phyloP scores from a whole-genome alignment of 2,888 invertebrate species.

The Thalpophila matura region DNA sequence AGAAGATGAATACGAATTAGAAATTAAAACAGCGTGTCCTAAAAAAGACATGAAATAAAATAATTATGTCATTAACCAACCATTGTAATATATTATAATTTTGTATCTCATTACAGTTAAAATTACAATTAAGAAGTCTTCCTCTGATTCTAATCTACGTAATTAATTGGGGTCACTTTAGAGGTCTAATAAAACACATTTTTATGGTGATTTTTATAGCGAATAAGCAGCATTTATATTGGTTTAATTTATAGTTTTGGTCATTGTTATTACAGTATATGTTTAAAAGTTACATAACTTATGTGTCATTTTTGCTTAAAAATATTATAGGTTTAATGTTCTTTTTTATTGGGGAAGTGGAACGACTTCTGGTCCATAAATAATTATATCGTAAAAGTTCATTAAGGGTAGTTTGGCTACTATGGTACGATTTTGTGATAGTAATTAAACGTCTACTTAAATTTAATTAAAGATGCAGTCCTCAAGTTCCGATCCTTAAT shows the following conservation, averaged over 20 bases:
- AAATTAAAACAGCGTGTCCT: constrained; percentile 44
- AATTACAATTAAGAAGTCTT: constrained; percentile 52
- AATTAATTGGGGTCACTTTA: constrained; percentile 64
- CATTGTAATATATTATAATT: constrained; percentile 53
- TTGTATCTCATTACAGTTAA: constrained; percentile 55
- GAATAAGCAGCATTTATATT: constrained; percentile 57
- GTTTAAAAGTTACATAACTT: constrained; percentile 34
- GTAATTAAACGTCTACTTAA: too few relatives aligned
- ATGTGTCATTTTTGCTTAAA: constrained; percentile 26
- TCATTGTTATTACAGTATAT: constrained; percentile 41
- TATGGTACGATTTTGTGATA: background rate
- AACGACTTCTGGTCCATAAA: constrained; percentile 16
- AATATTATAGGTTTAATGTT: constrained; percentile 16
- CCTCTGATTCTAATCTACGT: constrained; percentile 58
- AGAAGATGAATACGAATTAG: constrained; percentile 11
- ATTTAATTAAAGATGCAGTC: too few relatives aligned
- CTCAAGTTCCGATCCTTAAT: too few relatives aligned
- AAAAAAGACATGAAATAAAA: constrained; percentile 60
- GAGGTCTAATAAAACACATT: constrained; percentile 57
- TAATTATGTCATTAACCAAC: constrained; percentile 62
- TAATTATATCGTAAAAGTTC: constrained; percentile 15
- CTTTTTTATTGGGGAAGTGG: constrained; percentile 34
- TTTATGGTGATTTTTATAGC: constrained; percentile 64
- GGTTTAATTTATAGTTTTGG: constrained; percentile 57
- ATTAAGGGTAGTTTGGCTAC: constrained; percentile 1